phyloP scores from a whole-genome alignment of 2,113 vertebrate genomes.

The Oplegnathus fasciatus region DNA sequence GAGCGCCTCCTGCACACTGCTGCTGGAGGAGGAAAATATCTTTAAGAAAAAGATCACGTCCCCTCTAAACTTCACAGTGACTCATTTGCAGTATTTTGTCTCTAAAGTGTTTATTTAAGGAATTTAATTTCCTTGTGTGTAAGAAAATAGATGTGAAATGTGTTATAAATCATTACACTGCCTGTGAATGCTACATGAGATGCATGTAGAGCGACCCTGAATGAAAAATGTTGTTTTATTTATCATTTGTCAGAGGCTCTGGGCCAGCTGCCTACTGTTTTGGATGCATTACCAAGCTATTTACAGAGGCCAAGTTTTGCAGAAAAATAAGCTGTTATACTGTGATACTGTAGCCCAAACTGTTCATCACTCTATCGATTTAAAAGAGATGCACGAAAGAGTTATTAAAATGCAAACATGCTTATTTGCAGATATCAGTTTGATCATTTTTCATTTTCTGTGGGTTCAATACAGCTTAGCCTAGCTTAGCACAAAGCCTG shows the following conservation, averaged over 20 bases:
- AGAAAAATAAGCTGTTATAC: too few species aligned
- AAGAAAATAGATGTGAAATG: slow-evolving; percentile 9
- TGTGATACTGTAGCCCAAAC: neutral
- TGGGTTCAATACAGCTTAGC: neutral
- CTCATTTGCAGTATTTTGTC: slow-evolving; percentile 10
- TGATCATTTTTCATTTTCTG: slow-evolving; percentile 1
- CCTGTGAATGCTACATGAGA: neutral
- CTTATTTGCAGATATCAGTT: neutral
- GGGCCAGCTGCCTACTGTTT: slow-evolving; percentile 4
- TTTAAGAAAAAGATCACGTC: slow-evolving; percentile 27
- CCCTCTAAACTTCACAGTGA: neutral
- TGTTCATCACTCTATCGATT: neutral
- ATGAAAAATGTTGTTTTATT: slow-evolving; percentile 32
- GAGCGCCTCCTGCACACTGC: slow-evolving; percentile 11
- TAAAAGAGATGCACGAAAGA: neutral
- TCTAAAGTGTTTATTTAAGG: slow-evolving; percentile 9
- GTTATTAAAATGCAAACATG: neutral
- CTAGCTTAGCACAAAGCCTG: neutral
- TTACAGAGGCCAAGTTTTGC: neutral
- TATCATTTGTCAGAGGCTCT: slow-evolving; percentile 23
- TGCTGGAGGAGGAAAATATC: neutral
- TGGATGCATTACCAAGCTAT: neutral
- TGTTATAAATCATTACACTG: slow-evolving; percentile 17
- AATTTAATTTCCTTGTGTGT: slow-evolving; percentile 1
- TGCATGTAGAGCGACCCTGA: neutral